Evolutionary conservation across 2,888 invertebrate species (phyloP).

Genomic region (Chymomyza fuscimana): DNA sequence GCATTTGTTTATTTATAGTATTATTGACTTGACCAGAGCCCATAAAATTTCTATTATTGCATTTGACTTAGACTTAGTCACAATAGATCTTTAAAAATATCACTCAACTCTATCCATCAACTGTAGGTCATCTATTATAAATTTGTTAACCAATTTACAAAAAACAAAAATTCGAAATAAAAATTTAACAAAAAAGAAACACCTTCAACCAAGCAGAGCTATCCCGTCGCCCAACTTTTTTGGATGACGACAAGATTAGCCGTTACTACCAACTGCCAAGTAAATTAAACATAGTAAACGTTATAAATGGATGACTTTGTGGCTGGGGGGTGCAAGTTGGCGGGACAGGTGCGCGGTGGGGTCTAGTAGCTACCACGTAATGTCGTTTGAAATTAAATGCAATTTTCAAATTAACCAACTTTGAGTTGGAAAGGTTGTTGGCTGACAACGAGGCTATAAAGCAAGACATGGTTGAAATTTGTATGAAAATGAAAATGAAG

Average conservation of each 20-base stretch:
- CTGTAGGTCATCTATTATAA: not conserved
- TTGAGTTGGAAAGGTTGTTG: slow-evolving; percentile 3
- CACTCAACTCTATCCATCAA: not conserved
- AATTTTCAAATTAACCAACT: slow-evolving; percentile 59
- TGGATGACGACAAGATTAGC: not conserved
- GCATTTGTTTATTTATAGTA: no score
- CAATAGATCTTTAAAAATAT: not conserved
- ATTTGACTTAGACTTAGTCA: not conserved
- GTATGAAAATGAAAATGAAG: not conserved
- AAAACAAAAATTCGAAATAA: not conserved
- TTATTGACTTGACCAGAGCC: no score
- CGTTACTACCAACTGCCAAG: not conserved
- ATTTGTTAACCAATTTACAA: not conserved
- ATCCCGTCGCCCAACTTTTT: not conserved
- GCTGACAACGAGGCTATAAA: not conserved
- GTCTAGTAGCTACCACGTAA: not conserved
- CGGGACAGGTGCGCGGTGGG: not conserved
- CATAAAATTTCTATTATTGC: not conserved
- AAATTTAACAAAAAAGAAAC: not conserved
- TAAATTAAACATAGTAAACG: not conserved
- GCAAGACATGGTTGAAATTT: slow-evolving; percentile 9
- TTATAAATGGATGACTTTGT: not conserved
- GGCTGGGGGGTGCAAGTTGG: no score
- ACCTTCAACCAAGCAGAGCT: not conserved
- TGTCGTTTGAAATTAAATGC: slow-evolving; percentile 60